Percentiles rank a stretch among this genome's conserved stretches.
Evolutionary conservation across 2,113 vertebrate genomes (phyloP).

Genomic region (Lepus americanus): DNA sequence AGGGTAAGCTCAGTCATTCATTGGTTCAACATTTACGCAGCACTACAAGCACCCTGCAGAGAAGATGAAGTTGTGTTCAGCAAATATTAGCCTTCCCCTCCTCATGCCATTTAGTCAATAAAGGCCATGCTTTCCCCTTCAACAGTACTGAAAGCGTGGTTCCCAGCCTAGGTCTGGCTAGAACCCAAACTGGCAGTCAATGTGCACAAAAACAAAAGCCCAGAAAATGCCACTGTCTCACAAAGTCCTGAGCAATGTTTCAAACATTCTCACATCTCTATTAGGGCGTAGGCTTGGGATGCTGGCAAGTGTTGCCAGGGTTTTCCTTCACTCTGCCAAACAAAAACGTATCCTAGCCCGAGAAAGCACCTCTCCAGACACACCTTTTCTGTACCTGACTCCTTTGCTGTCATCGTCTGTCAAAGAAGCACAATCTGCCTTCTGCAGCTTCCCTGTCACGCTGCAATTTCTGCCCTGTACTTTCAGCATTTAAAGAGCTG

Average conservation of each 20-base stretch:
- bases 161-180: not conserved
- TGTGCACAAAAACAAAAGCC: slow-evolving; percentile 27
- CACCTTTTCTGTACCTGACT: not conserved
- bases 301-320: not conserved
- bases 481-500: not conserved
- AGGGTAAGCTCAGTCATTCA: not conserved
- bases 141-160: not conserved
- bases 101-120: not conserved
- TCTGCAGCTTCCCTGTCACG: slow-evolving; percentile 76
- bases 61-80: not conserved
- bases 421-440: slow-evolving; percentile 37
- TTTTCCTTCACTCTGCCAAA: not conserved
- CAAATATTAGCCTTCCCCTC: slow-evolving; percentile 12
- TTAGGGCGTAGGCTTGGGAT: not conserved
- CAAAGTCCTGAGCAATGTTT: not conserved
- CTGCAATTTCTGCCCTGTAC: slow-evolving; percentile 78
- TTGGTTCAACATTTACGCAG: not conserved
- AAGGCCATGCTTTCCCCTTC: not conserved
- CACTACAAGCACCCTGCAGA: not conserved
- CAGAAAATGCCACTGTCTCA: slow-evolving; percentile 42
- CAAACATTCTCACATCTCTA: not conserved
- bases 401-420: not conserved
- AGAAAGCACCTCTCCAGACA: not conserved
- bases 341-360: not conserved
- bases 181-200: slow-evolving; percentile 30